Evolutionary conservation across 2,797 vertebrate species (phyloP).

Genomic region (Setipinna tenuifilis): DNA sequence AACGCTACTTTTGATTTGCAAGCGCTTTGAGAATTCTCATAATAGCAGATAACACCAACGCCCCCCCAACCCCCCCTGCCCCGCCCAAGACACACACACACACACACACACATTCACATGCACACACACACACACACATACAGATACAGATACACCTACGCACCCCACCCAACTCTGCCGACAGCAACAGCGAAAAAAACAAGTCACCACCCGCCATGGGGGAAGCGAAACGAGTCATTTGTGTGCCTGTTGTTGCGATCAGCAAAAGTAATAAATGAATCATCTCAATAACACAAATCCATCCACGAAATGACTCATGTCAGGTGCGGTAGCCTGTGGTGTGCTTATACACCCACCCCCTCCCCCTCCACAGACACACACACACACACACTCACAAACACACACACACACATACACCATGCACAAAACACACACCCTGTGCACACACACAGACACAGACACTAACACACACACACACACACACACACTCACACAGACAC

Average conservation of each 20-base stretch:
- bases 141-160: background rate
- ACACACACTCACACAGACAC: background rate
- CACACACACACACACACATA: constrained; percentile 15
- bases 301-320: background rate
- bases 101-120: background rate
- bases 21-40: background rate
- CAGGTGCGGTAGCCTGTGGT: background rate
- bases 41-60: background rate
- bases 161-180: background rate
- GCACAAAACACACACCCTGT: too few relatives aligned
- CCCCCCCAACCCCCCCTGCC: background rate
- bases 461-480: too few relatives aligned
- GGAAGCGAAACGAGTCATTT: background rate
- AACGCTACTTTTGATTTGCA: background rate
- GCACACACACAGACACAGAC: too few relatives aligned
- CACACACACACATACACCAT: too few relatives aligned
- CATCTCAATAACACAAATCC: background rate
- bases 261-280: background rate
- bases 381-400: too few relatives aligned
- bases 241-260: background rate
- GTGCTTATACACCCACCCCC: background rate
- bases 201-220: background rate
- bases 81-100: constrained; percentile 22
- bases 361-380: too few relatives aligned
- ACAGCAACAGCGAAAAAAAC: background rate